A percentile compares a stretch with the other conserved stretches of the same genome.
phyloP scores from a whole-genome alignment of 2,113 vertebrate genomes.

The Candoia aspera region DNA sequence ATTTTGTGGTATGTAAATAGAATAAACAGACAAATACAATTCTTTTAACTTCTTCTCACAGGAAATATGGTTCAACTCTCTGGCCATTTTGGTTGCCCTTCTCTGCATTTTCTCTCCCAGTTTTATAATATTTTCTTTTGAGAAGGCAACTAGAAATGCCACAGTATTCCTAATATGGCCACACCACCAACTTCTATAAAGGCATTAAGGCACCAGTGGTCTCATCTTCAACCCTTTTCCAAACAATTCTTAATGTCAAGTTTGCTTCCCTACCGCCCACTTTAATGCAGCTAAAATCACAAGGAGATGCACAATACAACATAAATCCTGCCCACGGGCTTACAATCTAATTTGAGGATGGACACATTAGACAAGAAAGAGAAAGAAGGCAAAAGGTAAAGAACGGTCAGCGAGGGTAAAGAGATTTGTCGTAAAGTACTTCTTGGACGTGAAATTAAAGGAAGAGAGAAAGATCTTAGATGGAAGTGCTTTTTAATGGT shows the following conservation, averaged over 20 bases:
- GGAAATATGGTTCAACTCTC: background rate
- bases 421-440: background rate
- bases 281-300: slow-evolving; percentile 10
- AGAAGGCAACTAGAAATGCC: background rate
- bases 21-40: background rate
- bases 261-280: background rate
- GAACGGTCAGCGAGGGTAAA: background rate
- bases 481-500: background rate
- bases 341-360: slow-evolving; percentile 12
- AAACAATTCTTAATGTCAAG: slow-evolving; percentile 1
- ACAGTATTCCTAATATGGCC: background rate
- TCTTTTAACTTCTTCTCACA: background rate
- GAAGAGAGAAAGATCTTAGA: background rate
- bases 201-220: background rate
- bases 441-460: background rate
- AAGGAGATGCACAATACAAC: background rate
- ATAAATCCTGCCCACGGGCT: slow-evolving; percentile 1
- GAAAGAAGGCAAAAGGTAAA: background rate
- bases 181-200: background rate
- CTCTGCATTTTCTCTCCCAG: background rate
- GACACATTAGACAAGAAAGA: background rate
- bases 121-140: background rate
- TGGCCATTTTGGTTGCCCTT: background rate
- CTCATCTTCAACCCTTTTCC: background rate
- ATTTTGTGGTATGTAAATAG: background rate